Base-by-base conservation (phyloP, 2,797 vertebrate genomes). In the Xiphophorus birchmanni region DNA sequence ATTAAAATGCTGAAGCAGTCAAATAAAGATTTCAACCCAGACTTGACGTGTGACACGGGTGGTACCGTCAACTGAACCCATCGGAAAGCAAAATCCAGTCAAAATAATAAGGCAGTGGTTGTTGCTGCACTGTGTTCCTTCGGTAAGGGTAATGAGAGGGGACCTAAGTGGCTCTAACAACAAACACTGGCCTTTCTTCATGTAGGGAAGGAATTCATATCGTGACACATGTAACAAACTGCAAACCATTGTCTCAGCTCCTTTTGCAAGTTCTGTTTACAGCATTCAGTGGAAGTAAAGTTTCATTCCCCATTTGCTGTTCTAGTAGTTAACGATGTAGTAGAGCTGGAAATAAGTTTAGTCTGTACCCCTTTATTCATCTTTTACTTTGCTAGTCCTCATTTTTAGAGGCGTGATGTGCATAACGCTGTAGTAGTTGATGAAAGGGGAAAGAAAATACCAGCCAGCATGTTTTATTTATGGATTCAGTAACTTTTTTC, bases 381-480 rank as follows among this genome's bases (percentile, higher is more conserved):
- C 82, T 90, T 92, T 92, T 86, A 84, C 85, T 88, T 90, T 85
- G 81, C 89, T 82, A 58, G 90, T 88, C 80, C 86, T 92, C 87
- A 87, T 91, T 92, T 94, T 92, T 82, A 81, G 86, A 89, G 86
- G 80, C 80, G 92, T 87, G 88, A 89, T 90, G 90, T 91, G 80
- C 90, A 89, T 89, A 89, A 87, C 83, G 87, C 86, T 71, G 67
- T 71, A 85, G 86, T 85, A 69, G 83, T 89, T 92, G 92, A 91
- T 93, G 91, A 95, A 94, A 94, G 87, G 82, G 90, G 90, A 92
- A 86, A 86, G 93, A 94, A 93, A 90, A 92, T 81, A 93, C 88
- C 84, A 95, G 91, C 92, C 88, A 93, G 92, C 91, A 93, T 87
- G 90, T 94, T 95, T 93, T 95, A 96, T 96, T 95, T 95, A 94